Conservation (phyloP, 1,140 invertebrate genomes). For the Cyclargus thomasi region DNA sequence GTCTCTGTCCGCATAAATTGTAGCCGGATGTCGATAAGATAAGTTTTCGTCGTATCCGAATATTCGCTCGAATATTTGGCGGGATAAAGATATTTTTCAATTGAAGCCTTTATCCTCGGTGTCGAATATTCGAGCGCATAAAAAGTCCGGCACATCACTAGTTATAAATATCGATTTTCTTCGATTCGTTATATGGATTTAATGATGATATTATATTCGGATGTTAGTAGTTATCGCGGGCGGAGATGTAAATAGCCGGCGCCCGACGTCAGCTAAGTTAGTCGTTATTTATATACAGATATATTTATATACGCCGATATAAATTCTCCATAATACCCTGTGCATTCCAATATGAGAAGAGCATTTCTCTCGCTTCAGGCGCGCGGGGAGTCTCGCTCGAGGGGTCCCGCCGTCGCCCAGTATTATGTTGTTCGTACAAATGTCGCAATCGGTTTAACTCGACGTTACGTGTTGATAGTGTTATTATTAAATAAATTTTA, state of each 20-base stretch:
- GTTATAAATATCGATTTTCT: not conserved
- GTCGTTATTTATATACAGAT: slow-evolving; percentile 8
- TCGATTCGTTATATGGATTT: slow-evolving; percentile 3
- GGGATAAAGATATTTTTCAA: not conserved
- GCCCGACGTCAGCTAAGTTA: slow-evolving; percentile 10
- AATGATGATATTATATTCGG: not conserved
- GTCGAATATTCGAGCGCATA: not conserved
- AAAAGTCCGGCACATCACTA: not conserved
- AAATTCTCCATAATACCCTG: slow-evolving; percentile 4
- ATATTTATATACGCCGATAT: slow-evolving; percentile 1
- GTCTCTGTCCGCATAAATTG: not conserved
- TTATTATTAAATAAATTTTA: slow-evolving; percentile 54
- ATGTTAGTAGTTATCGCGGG: not conserved
- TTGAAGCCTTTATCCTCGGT: too few species aligned
- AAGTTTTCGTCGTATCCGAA: not conserved
- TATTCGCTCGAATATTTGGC: too few species aligned
- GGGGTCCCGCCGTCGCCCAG: not conserved
- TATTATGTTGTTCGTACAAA: slow-evolving; percentile 17
- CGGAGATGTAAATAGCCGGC: slow-evolving; percentile 5
- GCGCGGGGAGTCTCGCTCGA: too few species aligned
- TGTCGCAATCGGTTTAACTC: slow-evolving; percentile 16
- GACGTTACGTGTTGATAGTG: slow-evolving; percentile 29
- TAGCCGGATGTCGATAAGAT: not conserved
- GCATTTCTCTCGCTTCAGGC: not conserved
- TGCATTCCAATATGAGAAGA: not conserved